Conservation (phyloP, 2,797 vertebrate genomes). For the Amniataba percoides region DNA sequence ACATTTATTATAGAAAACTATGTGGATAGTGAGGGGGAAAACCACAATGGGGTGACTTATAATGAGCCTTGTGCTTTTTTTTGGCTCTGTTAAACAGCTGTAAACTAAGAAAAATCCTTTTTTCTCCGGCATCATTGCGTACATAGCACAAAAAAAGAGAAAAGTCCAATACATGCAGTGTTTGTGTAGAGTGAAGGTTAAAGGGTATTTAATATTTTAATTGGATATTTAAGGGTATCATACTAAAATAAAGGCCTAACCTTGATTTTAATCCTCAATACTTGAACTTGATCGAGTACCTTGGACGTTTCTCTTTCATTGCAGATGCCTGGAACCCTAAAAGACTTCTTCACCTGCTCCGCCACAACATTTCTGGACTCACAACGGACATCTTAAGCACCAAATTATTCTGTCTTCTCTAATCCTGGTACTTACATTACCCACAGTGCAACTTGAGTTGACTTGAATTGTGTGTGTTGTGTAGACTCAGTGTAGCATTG, state of each 20-base stretch:
- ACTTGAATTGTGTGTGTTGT: not conserved
- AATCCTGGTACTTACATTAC: not conserved
- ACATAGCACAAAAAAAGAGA: not conserved
- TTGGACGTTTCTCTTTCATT: conserved; percentile 18
- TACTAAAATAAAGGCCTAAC: not conserved
- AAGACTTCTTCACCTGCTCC: not conserved
- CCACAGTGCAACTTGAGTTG: conserved; percentile 9
- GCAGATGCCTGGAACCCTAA: conserved; percentile 6
- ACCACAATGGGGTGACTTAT: conserved; percentile 46
- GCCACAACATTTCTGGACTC: not conserved
- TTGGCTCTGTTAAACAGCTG: conserved; percentile 36
- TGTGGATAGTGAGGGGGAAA: conserved; percentile 51
- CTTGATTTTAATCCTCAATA: not conserved
- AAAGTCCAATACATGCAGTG: not conserved
- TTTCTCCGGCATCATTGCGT: conserved; percentile 9
- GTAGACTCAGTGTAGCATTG: not conserved
- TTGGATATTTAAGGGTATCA: not conserved
- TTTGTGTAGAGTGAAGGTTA: conserved; percentile 20
- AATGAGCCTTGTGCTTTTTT: conserved; percentile 51
- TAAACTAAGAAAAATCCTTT: conserved; percentile 28
- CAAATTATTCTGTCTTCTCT: not conserved
- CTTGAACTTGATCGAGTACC: not conserved
- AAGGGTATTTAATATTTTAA: not conserved
- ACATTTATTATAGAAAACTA: conserved; percentile 53
- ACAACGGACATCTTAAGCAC: not conserved